Evolutionary conservation across 2,797 vertebrate species (phyloP), one percentile per base, ranked within the genome.

Genomic region (Halcyon smyrnensis): DNA sequence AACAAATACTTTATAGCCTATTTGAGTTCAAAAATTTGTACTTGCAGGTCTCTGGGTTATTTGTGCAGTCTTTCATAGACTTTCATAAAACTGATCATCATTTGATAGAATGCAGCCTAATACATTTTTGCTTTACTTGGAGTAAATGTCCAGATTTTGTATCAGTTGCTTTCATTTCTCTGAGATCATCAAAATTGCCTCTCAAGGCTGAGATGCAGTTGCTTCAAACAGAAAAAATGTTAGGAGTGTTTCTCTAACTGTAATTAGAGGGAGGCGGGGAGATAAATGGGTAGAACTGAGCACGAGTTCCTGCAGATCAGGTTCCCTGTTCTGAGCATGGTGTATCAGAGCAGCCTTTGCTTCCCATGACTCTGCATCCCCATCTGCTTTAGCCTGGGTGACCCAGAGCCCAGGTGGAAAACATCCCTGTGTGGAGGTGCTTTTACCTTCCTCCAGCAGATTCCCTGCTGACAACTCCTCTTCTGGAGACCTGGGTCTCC

Each of bases 121-220:
- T n/a, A 6, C 2, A 8, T 27, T 77, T 24, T 28, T 53, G 45
- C 37, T 86, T 67, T 77, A 9, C 28, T 75, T 64, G 39, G 19
- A 70, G 36, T 34, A 34, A 57, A 34, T 9, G 39, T 51, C 65
- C 48, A 89, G 76, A 18, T 69, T 90, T 53, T 92, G 36, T 88
- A 45, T 86, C 75, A 9, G 63, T 68, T 54, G 90, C 79, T 87
- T 95, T 89, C 18, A 46, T 94, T 95, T 84, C 51, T 84, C 83
- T 92, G 93, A 86, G 92, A 71, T 93, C 28, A 69, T 83, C 76
- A 36, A 24, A 74, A 88, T 57, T 87, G 57, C 54, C 39, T 92
- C 46, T 71, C 39, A 46, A 87, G 83, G 8, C 57, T 18, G 50
- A 62, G 56, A 12, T n/a, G 85, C 74, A 37, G 62, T 73, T 70